Percentiles rank a stretch among this genome's conserved stretches.
Conservation (phyloP, 1,140 invertebrate genomes). For the Ostrea edulis region DNA sequence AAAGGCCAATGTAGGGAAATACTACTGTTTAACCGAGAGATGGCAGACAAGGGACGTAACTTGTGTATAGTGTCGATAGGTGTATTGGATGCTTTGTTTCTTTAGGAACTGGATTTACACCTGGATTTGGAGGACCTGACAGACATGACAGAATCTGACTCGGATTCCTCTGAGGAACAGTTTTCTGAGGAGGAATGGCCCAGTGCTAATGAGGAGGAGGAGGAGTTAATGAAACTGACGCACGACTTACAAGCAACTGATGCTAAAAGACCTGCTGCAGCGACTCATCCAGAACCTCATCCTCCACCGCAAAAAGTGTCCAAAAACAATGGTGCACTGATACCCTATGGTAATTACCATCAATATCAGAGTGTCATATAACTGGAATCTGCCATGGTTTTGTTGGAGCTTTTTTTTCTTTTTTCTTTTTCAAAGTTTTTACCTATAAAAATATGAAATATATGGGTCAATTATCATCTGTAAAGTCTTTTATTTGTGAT, state of each 20-base stretch:
- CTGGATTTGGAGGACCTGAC: slow-evolving; percentile 17
- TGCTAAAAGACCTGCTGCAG: slow-evolving; percentile 6
- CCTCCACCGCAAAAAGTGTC: neutral
- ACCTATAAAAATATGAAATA: no score
- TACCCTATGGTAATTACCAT: slow-evolving; percentile 19
- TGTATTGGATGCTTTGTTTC: neutral
- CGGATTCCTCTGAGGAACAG: slow-evolving; percentile 17
- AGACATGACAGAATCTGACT: slow-evolving; percentile 26
- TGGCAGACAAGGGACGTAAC: no score
- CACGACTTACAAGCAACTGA: slow-evolving; percentile 1
- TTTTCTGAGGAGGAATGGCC: slow-evolving; percentile 6
- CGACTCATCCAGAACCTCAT: neutral
- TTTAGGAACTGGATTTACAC: slow-evolving; percentile 31
- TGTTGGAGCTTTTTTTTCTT: no score
- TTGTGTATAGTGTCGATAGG: no score
- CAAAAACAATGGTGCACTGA: slow-evolving; percentile 7
- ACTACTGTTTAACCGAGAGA: no score
- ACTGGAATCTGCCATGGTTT: neutral
- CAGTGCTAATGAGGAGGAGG: slow-evolving; percentile 28
- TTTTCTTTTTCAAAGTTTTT: no score
- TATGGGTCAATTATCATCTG: no score
- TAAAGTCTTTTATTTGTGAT: no score
- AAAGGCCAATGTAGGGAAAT: no score
- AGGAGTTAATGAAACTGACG: neutral
- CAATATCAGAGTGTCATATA: neutral